Conservation (phyloP, 2,888 invertebrate genomes). For the Aphodius granarius region DNA sequence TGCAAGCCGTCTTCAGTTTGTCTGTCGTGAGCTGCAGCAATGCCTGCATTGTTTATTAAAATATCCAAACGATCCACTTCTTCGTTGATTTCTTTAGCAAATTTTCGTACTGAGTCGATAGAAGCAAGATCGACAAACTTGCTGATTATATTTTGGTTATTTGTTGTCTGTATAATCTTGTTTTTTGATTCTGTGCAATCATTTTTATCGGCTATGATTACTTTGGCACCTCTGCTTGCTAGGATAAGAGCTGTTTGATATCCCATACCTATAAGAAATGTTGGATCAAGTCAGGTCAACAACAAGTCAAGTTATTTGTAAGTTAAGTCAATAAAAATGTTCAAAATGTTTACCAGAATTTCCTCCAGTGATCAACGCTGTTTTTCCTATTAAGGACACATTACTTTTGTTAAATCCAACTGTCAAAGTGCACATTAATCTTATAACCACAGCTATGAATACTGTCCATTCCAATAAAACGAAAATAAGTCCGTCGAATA, state of each 20-base stretch:
- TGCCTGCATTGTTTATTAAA: conserved; percentile 67
- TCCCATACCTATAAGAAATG: conserved; percentile 51
- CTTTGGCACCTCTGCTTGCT: conserved; percentile 56
- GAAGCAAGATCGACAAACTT: conserved; percentile 59
- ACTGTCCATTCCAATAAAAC: neutral
- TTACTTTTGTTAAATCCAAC: neutral
- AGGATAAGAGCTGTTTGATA: conserved; percentile 52
- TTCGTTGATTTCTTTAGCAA: conserved; percentile 61
- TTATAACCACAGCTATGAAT: neutral
- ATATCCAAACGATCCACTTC: conserved; percentile 62
- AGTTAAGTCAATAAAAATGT: neutral
- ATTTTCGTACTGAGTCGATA: conserved; percentile 59
- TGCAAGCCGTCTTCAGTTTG: conserved; percentile 65
- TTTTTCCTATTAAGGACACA: conserved; percentile 63
- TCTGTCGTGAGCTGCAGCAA: conserved; percentile 52
- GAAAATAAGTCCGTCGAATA: neutral
- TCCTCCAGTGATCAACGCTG: conserved; percentile 87
- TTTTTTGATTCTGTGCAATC: conserved; percentile 36
- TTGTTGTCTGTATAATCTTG: conserved; percentile 44
- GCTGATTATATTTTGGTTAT: conserved; percentile 46
- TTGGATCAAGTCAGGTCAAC: no score
- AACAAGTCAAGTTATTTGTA: neutral
- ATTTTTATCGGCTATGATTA: conserved; percentile 59
- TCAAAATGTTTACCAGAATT: conserved; percentile 53
- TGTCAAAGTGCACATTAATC: neutral